A percentile compares a stretch with the other conserved stretches of the same genome.
These are phyloP conservation scores for Catharus fuscescens DNA, from an alignment of 2,113 vertebrate genomes.

Conservation along the genomic window DNA sequence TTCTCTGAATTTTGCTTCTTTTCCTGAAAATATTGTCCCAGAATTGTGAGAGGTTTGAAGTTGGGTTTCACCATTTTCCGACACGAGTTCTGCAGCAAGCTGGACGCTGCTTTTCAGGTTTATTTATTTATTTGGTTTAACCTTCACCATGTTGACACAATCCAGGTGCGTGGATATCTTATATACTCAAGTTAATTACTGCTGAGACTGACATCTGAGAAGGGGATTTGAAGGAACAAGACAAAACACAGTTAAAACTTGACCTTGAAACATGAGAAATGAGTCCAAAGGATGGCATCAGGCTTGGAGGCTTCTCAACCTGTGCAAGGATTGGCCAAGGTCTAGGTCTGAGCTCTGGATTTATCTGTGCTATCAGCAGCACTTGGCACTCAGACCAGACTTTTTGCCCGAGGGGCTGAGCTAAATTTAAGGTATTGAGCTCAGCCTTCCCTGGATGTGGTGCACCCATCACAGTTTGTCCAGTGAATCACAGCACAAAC, in stretches of 20 bases:
- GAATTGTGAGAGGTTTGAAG: background rate
- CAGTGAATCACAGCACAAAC: background rate
- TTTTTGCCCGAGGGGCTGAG: background rate
- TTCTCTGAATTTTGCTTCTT: slow-evolving; percentile 55
- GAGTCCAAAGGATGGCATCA: background rate
- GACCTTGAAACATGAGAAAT: background rate
- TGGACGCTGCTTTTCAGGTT: background rate
- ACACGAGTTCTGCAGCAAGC: background rate
- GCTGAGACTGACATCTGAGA: background rate
- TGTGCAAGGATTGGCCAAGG: background rate
- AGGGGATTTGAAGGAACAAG: slow-evolving; percentile 14
- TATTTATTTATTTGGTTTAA: slow-evolving; percentile 14
- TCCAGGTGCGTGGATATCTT: background rate
- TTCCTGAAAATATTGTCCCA: slow-evolving; percentile 44
- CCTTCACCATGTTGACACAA: background rate
- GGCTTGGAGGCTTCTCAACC: background rate
- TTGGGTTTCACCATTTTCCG: background rate
- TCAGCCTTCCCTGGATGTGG: background rate
- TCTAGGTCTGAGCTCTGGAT: background rate
- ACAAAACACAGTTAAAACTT: slow-evolving; percentile 17
- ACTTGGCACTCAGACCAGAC: background rate
- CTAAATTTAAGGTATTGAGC: background rate
- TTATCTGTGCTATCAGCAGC: background rate
- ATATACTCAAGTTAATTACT: background rate
- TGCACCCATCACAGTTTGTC: background rate